Evolutionary conservation across 2,797 vertebrate species (phyloP).

Genomic region (Triplophysa bombifrons): DNA sequence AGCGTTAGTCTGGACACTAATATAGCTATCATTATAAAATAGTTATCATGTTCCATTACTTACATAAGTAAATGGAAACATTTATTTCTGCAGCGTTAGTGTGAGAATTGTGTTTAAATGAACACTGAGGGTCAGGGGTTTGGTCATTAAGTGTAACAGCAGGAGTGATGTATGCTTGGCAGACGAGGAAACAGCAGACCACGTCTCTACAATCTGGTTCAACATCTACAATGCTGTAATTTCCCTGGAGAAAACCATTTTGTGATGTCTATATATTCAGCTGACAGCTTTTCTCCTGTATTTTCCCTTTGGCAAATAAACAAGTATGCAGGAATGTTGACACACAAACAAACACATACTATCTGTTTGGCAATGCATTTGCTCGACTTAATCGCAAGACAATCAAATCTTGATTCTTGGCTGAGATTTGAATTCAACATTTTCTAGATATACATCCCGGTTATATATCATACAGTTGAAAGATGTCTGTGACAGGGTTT

Average conservation of each 20-base stretch:
- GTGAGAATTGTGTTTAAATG: background rate
- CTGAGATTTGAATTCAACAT: background rate
- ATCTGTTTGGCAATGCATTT: slow-evolving; percentile 4
- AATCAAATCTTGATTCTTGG: slow-evolving; percentile 2
- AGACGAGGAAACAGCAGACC: slow-evolving; percentile 11
- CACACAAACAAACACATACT: background rate
- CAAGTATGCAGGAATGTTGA: slow-evolving; percentile 33
- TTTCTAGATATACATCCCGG: background rate
- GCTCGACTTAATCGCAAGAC: background rate
- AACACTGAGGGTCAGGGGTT: background rate
- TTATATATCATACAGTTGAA: background rate
- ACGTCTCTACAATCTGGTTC: slow-evolving; percentile 31
- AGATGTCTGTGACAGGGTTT: too few relatives aligned
- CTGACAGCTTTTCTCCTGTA: slow-evolving; percentile 27
- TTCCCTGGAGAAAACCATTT: slow-evolving; percentile 47
- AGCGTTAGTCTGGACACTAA: too few relatives aligned
- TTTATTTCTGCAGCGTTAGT: background rate
- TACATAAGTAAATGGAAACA: background rate
- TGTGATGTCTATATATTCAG: slow-evolving; percentile 46
- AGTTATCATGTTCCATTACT: too few relatives aligned
- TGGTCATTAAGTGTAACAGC: background rate
- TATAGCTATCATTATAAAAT: too few relatives aligned
- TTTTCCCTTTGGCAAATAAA: slow-evolving; percentile 34
- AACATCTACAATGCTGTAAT: slow-evolving; percentile 22
- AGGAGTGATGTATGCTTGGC: slow-evolving; percentile 5